These are phyloP conservation scores for Heliconius congener DNA, from an alignment of 1,140 invertebrate species.

Conservation along the genomic window DNA sequence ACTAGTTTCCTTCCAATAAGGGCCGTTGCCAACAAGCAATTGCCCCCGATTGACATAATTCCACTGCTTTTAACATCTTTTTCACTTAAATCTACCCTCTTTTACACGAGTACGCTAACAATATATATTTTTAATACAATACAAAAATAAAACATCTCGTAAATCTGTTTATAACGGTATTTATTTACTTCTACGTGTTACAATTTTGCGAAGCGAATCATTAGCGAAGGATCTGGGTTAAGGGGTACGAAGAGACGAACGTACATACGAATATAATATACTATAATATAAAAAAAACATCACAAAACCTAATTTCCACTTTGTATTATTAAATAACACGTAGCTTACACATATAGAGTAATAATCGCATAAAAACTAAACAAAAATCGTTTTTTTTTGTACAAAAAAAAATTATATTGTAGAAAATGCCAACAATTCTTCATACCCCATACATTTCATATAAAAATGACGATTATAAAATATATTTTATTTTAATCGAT, in stretches of 20 bases:
- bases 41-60: too few species aligned
- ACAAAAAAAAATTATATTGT: not conserved
- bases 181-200: constrained; percentile 10
- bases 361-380: not conserved
- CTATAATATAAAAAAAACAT: not conserved
- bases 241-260: constrained; percentile 1
- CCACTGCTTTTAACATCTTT: too few species aligned
- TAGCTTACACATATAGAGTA: not conserved
- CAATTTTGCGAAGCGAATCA: constrained; percentile 12
- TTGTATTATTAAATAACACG: constrained; percentile 4
- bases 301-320: not conserved
- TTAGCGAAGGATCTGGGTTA: not conserved
- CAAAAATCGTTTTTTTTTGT: constrained; percentile 1
- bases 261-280: not conserved
- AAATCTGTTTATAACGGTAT: constrained; percentile 4
- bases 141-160: not conserved
- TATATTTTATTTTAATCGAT: not conserved
- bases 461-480: constrained; percentile 17
- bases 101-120: too few species aligned
- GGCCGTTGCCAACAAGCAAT: too few species aligned
- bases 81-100: too few species aligned
- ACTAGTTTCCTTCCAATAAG: too few species aligned
- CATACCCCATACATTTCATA: constrained; percentile 17
- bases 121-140: too few species aligned
- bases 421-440: constrained; percentile 7